Base-by-base conservation (phyloP, 2,888 invertebrate species). In the Lithophane leautieri region DNA sequence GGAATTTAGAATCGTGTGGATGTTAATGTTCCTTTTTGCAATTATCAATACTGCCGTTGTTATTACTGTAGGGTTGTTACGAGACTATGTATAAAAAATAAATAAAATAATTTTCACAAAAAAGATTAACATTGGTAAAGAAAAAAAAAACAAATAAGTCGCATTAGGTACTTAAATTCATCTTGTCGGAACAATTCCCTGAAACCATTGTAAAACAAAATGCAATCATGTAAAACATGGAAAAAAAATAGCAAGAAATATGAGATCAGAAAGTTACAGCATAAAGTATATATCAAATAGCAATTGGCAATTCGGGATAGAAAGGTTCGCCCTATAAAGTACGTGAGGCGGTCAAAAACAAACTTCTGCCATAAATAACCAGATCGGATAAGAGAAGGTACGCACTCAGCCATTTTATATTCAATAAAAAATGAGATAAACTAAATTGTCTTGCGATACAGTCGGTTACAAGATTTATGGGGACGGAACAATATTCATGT, bases 301-400 rank as follows among this genome's bases (percentile, higher is more conserved):
- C 95, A 94, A 96, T 96, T 95, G 96, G 91, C 95, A 95, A 95
- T 96, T 94, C 95, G 91, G 95, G 93, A 95, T 95, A 92, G 94
- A 93, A 95, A 95, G 95, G 95, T 95, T 95, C 93, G 92, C 91
- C 95, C 95, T 94, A 95, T 96, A 96, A 95, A 95, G 94, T 95
- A 96, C 96, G 96, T 95, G 96, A 93, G 95, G 94, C 96, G 96
- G 96, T 96, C 96, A 95, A 95, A 95, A 95, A 95, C 95, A 96
- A 96, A 96, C 94, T 96, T 95, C 91, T 92, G 94, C 95, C 93
- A 96, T 96, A 96, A 96, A 96, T 96, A 95, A 95, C 95, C 93
- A 93, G 92, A 94, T 94, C 95, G 95, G 95, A 94, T 95, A 95
- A 95, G 94, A 94, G 94, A 93, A 94, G 95, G 95, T 94, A 95